Base-by-base conservation (phyloP, 2,888 invertebrate genomes). In the Hybos culiciformis region DNA sequence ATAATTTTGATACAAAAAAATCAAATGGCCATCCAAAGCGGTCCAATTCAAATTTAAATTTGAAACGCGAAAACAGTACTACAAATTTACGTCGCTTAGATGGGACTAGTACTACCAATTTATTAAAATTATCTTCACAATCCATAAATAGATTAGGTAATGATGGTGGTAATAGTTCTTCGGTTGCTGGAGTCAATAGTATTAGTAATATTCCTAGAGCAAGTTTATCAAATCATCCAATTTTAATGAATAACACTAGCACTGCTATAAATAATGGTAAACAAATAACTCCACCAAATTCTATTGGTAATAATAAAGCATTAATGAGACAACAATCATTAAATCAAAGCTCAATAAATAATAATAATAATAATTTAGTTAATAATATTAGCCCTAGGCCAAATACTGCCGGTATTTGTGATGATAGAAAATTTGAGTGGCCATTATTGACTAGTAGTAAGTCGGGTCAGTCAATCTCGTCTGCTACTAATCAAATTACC, bases 121-220 rank as follows among this genome's bases (percentile, higher is more conserved):
- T 31, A 31, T 4, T 14, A 31, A n/a, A 14, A 14, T 6, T 6
- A 31, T 23, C n/a, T 20, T 14, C 19, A 34, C 21, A 17, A 31
- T 20, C 19, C 5, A 15, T n/a, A n/a, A n/a, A n/a, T n/a, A n/a
- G n/a, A n/a, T n/a, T 5, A 11, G 20, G 2, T n/a, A 6, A 3
- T 14, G n/a, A 21, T 20, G 17, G 32, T 14, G 23, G 41, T 19
- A 41, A 26, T 41, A 43, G 39, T 34, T 21, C 21, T 19, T 20
- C 36, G 6, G 6, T 19, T 5, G 14, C 12, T 21, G 11, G 20
- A 20, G 11, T 18, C 20, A 54, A 59, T 40, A 64, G 62, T 51
- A 61, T 63, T 36, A 62, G 58, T 51, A 64, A 64, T 33, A 65
- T 64, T 50, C 65, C 65, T 19, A 60, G 67, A 42, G 67, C 60